Percentiles rank a stretch among this genome's conserved stretches.
Conservation (phyloP, 1,140 invertebrate genomes). For the Lepidostoma basale region DNA sequence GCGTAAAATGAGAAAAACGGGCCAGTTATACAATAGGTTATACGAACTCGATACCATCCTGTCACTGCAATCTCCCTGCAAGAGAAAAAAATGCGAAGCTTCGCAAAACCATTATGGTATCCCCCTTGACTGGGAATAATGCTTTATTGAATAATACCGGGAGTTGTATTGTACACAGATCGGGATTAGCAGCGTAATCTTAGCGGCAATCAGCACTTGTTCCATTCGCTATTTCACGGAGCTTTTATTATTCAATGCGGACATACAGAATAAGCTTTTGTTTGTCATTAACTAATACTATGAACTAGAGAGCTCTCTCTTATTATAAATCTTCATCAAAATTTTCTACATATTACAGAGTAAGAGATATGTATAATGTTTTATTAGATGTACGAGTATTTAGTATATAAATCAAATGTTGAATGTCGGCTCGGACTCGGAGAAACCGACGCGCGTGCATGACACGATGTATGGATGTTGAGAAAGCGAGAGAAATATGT, state of each 20-base stretch:
- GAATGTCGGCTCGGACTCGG: too few relatives aligned
- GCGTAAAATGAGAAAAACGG: background rate
- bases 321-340: background rate
- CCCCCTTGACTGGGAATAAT: slow-evolving; percentile 34
- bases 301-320: background rate
- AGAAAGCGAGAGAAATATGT: too few relatives aligned
- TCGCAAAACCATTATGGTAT: slow-evolving; percentile 38
- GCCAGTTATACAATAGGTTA: slow-evolving; percentile 1
- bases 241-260: background rate
- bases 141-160: slow-evolving; percentile 40
- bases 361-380: too few relatives aligned
- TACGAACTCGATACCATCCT: slow-evolving; percentile 6
- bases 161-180: slow-evolving; percentile 25
- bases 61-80: slow-evolving; percentile 9
- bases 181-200: slow-evolving; percentile 39
- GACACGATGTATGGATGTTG: too few relatives aligned
- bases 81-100: slow-evolving; percentile 39
- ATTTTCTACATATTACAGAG: too few relatives aligned
- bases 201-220: slow-evolving; percentile 17
- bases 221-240: background rate
- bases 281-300: background rate
- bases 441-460: too few relatives aligned
- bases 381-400: too few relatives aligned
- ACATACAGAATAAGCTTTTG: background rate
- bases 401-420: too few relatives aligned